Conservation (phyloP, 1,140 invertebrate species). For the Drosophila kepulauana region DNA sequence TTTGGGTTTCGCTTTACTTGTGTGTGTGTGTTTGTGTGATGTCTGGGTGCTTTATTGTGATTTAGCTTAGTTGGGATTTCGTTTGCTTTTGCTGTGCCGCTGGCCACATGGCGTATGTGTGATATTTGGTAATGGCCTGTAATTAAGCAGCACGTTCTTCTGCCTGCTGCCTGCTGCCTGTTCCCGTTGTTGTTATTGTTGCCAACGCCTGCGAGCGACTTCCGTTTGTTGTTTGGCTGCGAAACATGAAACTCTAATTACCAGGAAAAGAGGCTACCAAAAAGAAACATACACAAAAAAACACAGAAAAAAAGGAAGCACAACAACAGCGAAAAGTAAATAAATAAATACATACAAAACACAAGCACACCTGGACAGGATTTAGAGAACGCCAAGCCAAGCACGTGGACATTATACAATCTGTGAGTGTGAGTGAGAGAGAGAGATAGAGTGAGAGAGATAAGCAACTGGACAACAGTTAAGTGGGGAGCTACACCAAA, state of each 20-base stretch:
- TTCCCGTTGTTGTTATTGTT: constrained; percentile 26
- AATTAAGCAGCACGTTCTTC: constrained; percentile 73
- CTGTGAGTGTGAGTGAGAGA: neutral
- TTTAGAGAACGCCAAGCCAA: constrained; percentile 7
- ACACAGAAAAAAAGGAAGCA: constrained; percentile 2
- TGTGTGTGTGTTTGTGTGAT: constrained; percentile 10
- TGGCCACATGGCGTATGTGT: constrained; percentile 72
- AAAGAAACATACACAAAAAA: constrained; percentile 18
- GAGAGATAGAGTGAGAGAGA: constrained; percentile 8
- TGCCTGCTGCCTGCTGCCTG: constrained; percentile 18
- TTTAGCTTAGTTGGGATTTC: constrained; percentile 32
- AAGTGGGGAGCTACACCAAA: constrained; percentile 3
- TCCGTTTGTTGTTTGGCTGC: constrained; percentile 60
- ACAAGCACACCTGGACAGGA: constrained; percentile 12
- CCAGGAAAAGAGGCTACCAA: constrained; percentile 55
- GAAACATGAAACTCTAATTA: constrained; percentile 81
- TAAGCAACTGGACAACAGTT: constrained; percentile 14
- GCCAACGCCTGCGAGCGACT: constrained; percentile 68
- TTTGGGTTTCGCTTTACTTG: neutral
- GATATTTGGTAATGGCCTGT: constrained; percentile 78
- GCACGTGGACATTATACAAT: constrained; percentile 36
- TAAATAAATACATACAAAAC: constrained; percentile 22
- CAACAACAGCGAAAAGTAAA: constrained; percentile 10
- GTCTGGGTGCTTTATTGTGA: constrained; percentile 29
- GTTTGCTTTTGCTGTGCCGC: constrained; percentile 2